Conservation (phyloP, 2,113 vertebrate species). For the Ivindomyrus marchei region DNA sequence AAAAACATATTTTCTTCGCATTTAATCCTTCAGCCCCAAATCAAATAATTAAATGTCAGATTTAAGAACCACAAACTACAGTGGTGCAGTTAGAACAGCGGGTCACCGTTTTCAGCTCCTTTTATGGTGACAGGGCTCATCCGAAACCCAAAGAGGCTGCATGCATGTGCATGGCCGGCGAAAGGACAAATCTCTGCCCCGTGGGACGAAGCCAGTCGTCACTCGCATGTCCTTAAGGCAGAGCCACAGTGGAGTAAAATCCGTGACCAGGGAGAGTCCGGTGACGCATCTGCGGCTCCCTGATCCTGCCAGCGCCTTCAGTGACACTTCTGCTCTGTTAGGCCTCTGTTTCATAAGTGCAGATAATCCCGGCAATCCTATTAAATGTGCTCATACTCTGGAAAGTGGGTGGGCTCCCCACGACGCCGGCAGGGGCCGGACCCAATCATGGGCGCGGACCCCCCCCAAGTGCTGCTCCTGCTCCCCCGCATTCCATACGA, state of each 20-base stretch:
- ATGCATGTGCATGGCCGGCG: background rate
- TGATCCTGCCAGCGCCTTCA: background rate
- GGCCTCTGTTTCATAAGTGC: slow-evolving; percentile 32
- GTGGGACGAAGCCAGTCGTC: background rate
- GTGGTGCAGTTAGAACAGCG: too few species aligned
- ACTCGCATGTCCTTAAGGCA: background rate
- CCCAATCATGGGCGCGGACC: background rate
- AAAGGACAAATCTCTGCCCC: background rate
- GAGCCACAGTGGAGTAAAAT: background rate
- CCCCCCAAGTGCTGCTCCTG: background rate
- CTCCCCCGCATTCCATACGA: background rate
- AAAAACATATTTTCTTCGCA: background rate
- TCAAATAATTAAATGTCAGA: background rate
- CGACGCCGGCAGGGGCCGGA: too few species aligned
- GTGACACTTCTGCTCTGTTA: slow-evolving; percentile 26
- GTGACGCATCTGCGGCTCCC: background rate
- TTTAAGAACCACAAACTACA: background rate
- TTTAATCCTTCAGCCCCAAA: background rate
- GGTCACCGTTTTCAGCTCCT: background rate
- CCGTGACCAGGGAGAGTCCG: background rate
- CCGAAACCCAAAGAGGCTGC: background rate
- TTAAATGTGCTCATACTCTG: slow-evolving; percentile 32
- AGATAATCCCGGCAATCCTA: slow-evolving; percentile 31
- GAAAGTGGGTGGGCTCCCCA: background rate
- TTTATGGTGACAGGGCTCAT: background rate